These are phyloP conservation scores for Addax nasomaculatus DNA, from an alignment of 2,113 vertebrate species.

Conservation along the genomic window DNA sequence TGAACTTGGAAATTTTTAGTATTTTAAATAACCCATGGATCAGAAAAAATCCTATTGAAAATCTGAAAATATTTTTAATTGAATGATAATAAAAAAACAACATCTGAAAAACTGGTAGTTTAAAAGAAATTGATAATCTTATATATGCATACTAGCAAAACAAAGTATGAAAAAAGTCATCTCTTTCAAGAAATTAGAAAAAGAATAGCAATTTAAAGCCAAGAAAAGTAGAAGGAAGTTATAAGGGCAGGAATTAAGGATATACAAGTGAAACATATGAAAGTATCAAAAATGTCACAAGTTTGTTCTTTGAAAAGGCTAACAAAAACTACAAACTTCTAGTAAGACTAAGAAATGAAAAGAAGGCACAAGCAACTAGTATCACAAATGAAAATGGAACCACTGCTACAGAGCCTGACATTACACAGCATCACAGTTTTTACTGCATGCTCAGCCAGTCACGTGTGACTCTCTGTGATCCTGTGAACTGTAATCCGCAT, in stretches of 20 bases:
- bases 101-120: not conserved
- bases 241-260: not conserved
- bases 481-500: not conserved
- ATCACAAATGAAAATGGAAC: not conserved
- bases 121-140: not conserved
- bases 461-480: not conserved
- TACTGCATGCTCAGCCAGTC: not conserved
- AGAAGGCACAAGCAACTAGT: not conserved
- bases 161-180: not conserved
- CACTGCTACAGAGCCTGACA: not conserved
- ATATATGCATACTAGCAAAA: not conserved
- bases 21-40: not conserved
- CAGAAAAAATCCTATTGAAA: not conserved
- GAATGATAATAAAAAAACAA: not conserved
- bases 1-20: constrained; percentile 6
- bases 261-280: not conserved
- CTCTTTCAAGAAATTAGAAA: constrained; percentile 31
- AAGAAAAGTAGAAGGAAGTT: not conserved
- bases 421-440: not conserved
- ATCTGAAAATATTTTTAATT: constrained; percentile 20
- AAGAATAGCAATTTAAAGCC: not conserved
- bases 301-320: not conserved
- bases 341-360: not conserved
- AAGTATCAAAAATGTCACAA: not conserved
- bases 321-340: not conserved